Percentiles rank a stretch among this genome's conserved stretches.
phyloP scores from a whole-genome alignment of 2,888 invertebrate genomes.

The Hyposoter didymator region DNA sequence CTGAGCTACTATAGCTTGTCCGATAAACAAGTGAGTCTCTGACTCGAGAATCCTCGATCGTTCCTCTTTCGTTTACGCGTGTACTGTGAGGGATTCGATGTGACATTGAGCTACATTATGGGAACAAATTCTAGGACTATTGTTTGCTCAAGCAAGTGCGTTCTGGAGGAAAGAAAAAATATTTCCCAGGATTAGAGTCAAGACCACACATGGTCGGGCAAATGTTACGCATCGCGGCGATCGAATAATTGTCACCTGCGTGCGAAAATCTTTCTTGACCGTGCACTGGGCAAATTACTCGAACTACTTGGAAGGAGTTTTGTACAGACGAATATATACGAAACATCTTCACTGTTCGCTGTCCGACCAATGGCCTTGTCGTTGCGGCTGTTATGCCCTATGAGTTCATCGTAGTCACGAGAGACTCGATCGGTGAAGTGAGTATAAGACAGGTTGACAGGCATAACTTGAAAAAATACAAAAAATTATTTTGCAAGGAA shows the following conservation, averaged over 20 bases:
- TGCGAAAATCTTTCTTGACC: constrained; percentile 61
- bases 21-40: background rate
- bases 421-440: constrained; percentile 34
- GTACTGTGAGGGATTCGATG: background rate
- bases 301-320: constrained; percentile 67
- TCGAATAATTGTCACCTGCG: constrained; percentile 69
- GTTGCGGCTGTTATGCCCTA: constrained; percentile 31
- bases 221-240: constrained; percentile 51
- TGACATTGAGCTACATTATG: constrained; percentile 20
- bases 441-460: constrained; percentile 27
- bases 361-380: constrained; percentile 43
- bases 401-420: constrained; percentile 55
- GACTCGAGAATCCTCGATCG: background rate
- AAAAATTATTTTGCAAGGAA: constrained; percentile 45
- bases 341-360: constrained; percentile 7
- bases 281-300: constrained; percentile 54
- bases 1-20: background rate
- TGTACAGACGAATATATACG: constrained; percentile 14
- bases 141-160: constrained; percentile 42
- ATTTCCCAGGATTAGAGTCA: constrained; percentile 52
- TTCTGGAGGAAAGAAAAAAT: constrained; percentile 45
- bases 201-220: constrained; percentile 49
- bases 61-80: background rate
- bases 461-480: constrained; percentile 23
- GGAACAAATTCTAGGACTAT: constrained; percentile 45